Percentiles rank a stretch among this genome's conserved stretches.
Conservation (phyloP, 35 echinoderm and acorn worm species). For the Eucidaris tribuloides region DNA sequence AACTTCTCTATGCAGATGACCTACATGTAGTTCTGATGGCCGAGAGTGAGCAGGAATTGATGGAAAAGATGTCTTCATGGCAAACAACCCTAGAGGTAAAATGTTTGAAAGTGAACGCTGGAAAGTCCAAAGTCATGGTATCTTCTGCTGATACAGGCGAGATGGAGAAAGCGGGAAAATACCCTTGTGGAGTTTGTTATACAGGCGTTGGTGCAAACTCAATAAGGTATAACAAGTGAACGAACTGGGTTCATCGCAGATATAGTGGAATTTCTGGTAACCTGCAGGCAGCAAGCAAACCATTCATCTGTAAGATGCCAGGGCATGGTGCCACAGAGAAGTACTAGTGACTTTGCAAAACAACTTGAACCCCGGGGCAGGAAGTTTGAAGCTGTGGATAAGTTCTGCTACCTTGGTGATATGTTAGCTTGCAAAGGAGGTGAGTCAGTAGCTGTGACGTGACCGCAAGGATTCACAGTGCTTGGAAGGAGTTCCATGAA, state of each 20-base stretch:
- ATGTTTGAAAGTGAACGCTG: slow-evolving; percentile 29
- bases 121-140: slow-evolving; percentile 36
- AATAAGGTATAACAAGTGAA: neutral
- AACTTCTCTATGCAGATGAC: slow-evolving; percentile 35
- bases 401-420: neutral
- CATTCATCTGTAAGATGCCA: neutral
- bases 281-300: slow-evolving; percentile 14
- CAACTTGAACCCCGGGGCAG: neutral
- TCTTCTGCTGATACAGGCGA: neutral
- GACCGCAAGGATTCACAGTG: neutral
- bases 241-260: neutral
- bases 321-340: too few species aligned
- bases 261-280: neutral
- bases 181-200: slow-evolving; percentile 3
- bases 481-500: neutral
- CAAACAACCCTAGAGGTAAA: slow-evolving; percentile 5
- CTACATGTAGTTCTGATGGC: slow-evolving; percentile 30
- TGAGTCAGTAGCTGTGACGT: too few species aligned
- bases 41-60: slow-evolving; percentile 2
- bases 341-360: neutral
- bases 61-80: neutral
- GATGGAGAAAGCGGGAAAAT: neutral
- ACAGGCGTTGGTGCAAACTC: neutral
- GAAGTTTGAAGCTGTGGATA: too few species aligned
- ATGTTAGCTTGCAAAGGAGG: too few species aligned